Evolutionary conservation across 1,140 invertebrate species (phyloP).

Genomic region (Pseudomyrmex dendroicus): DNA sequence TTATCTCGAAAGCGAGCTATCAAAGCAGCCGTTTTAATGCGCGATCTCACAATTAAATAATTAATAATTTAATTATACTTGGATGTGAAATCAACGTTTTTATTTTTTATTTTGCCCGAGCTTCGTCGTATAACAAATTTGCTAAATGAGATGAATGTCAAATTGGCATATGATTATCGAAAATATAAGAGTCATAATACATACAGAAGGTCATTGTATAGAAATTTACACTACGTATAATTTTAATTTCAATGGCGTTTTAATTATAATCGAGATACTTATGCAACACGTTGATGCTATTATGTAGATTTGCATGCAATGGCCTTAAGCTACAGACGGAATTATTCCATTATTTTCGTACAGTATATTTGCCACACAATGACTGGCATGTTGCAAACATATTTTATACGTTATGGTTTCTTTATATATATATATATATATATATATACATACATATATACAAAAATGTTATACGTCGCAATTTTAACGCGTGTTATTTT

Average conservation of each 20-base stretch:
- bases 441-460: too few species aligned
- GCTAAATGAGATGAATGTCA: not conserved
- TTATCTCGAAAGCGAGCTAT: constrained; percentile 4
- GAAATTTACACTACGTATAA: constrained; percentile 33
- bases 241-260: not conserved
- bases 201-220: not conserved
- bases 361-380: not conserved
- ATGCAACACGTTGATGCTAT: not conserved
- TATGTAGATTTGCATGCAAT: constrained; percentile 33
- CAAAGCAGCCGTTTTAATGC: not conserved
- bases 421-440: too few species aligned
- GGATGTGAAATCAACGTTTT: not conserved
- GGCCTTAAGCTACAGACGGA: not conserved
- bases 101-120: not conserved
- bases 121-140: not conserved
- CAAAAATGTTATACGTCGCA: constrained; percentile 35
- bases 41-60: too few species aligned
- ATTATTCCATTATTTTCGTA: constrained; percentile 15
- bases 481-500: constrained; percentile 75
- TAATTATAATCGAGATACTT: constrained; percentile 5
- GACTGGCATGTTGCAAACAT: not conserved
- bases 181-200: not conserved
- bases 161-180: not conserved
- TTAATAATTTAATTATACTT: not conserved
- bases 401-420: constrained; percentile 5